Base-by-base conservation (phyloP, 2,113 vertebrate genomes). In the Gadus chalcogrammus region DNA sequence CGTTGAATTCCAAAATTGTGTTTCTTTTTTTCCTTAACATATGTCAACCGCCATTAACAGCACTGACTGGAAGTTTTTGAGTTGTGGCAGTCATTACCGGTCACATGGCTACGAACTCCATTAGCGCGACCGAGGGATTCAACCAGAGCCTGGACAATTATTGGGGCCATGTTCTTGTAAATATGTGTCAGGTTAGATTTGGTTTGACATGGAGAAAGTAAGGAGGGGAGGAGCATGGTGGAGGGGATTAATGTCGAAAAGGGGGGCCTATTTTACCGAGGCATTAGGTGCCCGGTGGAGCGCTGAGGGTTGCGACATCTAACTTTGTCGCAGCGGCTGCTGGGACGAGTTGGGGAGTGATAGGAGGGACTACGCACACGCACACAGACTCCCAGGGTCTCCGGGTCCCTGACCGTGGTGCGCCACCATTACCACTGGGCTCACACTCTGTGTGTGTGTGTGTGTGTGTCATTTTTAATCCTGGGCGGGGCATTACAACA, bases 131-230 rank as follows among this genome's bases (percentile, higher is more conserved):
- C 78, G 52, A 70, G 52, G 58, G 77, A 81, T 83, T 58, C 81
- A 71, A 79, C 78, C 74, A 70, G 79, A 78, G 87, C 84, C 77
- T 20, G 70, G 84, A 91, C 87, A 87, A 90, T 90, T 87, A 88
- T 85, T 76, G 80, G 73, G 55, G 65, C 78, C 69, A 67, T 85
- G 86, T 84, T 89, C 83, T 84, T 86, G 81, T 86, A 84, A 87
- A 88, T 88, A 85, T 83, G 76, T 87, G 85, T 91, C 90, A 90
- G 83, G 78, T 88, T 88, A 89, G 73, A 90, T 90, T 83, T 79
- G 60, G 71, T 63, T 69, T 80, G 84, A 85, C 84, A 84, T 79
- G 75, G 82, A 78, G 75, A 64, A 87, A 76, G 72, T 8, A 64
- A 82, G 65, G 60, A 80, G 81, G 83, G 64, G 74, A 76, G 81